Evolutionary conservation across 2,888 invertebrate species (phyloP).

Genomic region (Aleiodes leptofemur): DNA sequence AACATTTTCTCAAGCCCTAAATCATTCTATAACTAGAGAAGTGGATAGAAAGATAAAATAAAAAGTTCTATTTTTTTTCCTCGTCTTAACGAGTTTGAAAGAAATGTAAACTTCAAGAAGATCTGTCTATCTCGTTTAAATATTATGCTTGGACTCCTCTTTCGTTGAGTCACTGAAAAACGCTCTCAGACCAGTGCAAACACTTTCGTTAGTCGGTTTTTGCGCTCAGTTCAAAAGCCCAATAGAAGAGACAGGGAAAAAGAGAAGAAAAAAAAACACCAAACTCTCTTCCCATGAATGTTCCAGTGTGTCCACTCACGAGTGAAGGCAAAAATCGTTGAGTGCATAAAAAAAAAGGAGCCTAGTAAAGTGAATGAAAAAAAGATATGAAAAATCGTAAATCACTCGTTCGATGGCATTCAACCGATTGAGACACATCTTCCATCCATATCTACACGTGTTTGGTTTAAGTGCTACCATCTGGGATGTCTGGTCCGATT

Average conservation of each 20-base stretch:
- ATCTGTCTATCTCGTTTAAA: constrained; percentile 66
- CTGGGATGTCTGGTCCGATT: constrained; percentile 53
- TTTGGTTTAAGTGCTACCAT: constrained; percentile 48
- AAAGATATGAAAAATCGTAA: constrained; percentile 27
- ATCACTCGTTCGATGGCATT: constrained; percentile 42
- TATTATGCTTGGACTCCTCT: constrained; percentile 67
- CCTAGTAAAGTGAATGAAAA: constrained; percentile 13
- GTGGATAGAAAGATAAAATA: constrained; percentile 21
- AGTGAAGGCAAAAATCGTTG: constrained; percentile 31
- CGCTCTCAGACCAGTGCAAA: constrained; percentile 54
- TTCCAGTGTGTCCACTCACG: constrained; percentile 36
- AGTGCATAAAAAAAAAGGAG: constrained; percentile 5
- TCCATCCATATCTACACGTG: constrained; percentile 44
- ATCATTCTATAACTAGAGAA: neutral
- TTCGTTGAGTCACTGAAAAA: constrained; percentile 59
- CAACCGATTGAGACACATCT: constrained; percentile 32
- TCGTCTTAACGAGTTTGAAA: constrained; percentile 56
- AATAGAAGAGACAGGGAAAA: constrained; percentile 17
- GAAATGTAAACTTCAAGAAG: constrained; percentile 61
- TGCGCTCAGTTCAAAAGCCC: constrained; percentile 18
- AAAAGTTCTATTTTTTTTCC: constrained; percentile 51
- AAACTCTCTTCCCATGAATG: constrained; percentile 39
- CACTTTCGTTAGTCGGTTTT: constrained; percentile 49
- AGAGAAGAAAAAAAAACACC: constrained; percentile 24
- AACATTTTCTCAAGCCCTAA: too few species aligned